Evolutionary conservation across 2,888 invertebrate species (phyloP), one percentile per base, ranked within the genome.

Genomic region (Rhagium mordax): DNA sequence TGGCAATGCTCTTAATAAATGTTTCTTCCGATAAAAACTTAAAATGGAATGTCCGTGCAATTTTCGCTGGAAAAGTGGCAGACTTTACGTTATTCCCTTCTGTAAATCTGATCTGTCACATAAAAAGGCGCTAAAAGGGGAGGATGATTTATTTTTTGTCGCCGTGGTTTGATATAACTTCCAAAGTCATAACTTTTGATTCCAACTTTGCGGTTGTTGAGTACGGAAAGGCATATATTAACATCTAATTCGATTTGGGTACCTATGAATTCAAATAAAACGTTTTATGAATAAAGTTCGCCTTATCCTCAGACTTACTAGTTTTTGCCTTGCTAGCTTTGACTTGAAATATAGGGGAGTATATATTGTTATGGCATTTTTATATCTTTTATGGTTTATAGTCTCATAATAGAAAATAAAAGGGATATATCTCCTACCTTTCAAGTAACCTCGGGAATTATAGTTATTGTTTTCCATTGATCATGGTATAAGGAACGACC

Each of bases 101-200:
- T 62, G 73, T 57, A 76, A 76, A 76, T 76, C 75, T 71, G 75
- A 76, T 70, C 59, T 71, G 71, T 74, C 68, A 74, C 74, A 80
- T 75, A 74, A 75, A 77, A 77, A 77, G 74, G 74, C 75, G 70
- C 66, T 77, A 75, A 72, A 74, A 73, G 74, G 70, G 55, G 57
- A 47, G 47, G 69, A 74, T 78, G 80, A 80, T 80, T 80, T 80
- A 80, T 80, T 74, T 78, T 74, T 71, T 68, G 71, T 51, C 53
- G 69, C 57, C 48, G 61, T 60, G 68, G 67, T 60, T 27, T 74
- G 71, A 33, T 69, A 66, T 69, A 67, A 72, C 70, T 75, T 71
- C 21, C 41, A 51, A 55, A 60, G 65, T 69, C 73, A 71, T 75
- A 73, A 73, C 69, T 75, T 65, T 60, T 41, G 73, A 69, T 75